phyloP scores from a whole-genome alignment of 1,140 invertebrate genomes.

The Limonius californicus region DNA sequence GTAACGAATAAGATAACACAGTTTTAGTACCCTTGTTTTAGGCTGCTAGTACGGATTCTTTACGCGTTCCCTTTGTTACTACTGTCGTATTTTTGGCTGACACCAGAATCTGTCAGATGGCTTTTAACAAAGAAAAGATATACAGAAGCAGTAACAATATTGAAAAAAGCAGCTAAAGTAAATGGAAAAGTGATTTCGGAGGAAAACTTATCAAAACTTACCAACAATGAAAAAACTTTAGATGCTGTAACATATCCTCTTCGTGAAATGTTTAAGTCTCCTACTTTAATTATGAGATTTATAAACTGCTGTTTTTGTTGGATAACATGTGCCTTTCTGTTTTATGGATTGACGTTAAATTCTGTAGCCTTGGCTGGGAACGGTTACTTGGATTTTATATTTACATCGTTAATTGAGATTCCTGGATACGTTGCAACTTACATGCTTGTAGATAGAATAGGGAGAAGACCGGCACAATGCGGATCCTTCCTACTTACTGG shows the following conservation, averaged over 20 bases:
- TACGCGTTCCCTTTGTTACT: slow-evolving; percentile 38
- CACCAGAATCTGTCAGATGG: slow-evolving; percentile 54
- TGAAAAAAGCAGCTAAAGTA: slow-evolving; percentile 48
- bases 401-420: slow-evolving; percentile 67
- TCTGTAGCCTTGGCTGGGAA: slow-evolving; percentile 70
- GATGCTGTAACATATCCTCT: slow-evolving; percentile 40
- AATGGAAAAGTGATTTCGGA: slow-evolving; percentile 61
- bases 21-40: too few relatives aligned
- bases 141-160: slow-evolving; percentile 49
- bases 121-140: slow-evolving; percentile 49
- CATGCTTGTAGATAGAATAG: slow-evolving; percentile 60
- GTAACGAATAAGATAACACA: too few relatives aligned
- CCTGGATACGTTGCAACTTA: slow-evolving; percentile 66
- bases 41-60: slow-evolving; percentile 50
- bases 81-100: slow-evolving; percentile 42
- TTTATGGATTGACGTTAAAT: slow-evolving; percentile 78
- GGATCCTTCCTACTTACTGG: slow-evolving; percentile 60
- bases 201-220: slow-evolving; percentile 49
- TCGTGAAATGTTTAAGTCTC: slow-evolving; percentile 53
- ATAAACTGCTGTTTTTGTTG: slow-evolving; percentile 64
- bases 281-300: slow-evolving; percentile 57
- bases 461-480: slow-evolving; percentile 58
- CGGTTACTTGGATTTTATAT: slow-evolving; percentile 66
- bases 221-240: background rate
- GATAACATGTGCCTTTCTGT: slow-evolving; percentile 68